These are phyloP conservation scores for Therioaphis trifolii DNA, from an alignment of 2,888 invertebrate genomes.

Conservation along the genomic window DNA sequence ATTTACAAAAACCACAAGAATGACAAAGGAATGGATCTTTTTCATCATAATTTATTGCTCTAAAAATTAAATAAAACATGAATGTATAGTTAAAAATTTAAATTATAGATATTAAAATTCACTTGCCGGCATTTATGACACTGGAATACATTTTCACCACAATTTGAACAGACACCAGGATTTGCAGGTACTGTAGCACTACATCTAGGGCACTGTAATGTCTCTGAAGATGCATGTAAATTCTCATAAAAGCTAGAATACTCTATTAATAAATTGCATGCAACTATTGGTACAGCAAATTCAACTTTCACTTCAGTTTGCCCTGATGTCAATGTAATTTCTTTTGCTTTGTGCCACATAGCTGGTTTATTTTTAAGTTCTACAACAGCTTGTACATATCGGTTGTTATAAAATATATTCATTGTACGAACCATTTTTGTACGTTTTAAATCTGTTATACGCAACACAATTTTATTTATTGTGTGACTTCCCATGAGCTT, in stretches of 20 bases:
- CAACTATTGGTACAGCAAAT: conserved; percentile 95
- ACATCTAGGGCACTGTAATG: conserved; percentile 94
- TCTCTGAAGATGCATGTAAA: conserved; percentile 91
- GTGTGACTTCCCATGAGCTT: conserved; percentile 95
- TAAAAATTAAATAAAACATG: conserved; percentile 67
- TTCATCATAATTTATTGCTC: conserved; percentile 98
- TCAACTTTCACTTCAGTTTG: conserved; percentile 97
- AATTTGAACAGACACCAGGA: conserved; percentile 96
- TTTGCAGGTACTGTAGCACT: conserved; percentile 96
- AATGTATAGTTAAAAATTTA: neutral
- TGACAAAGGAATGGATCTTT: conserved; percentile 99
- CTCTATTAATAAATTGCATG: conserved; percentile 98
- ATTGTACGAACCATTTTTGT: conserved; percentile 97
- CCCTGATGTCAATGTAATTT: conserved; percentile 87
- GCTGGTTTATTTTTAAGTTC: conserved; percentile 96
- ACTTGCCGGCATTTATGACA: conserved; percentile 93
- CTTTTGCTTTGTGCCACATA: conserved; percentile 97
- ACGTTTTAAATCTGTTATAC: conserved; percentile 94
- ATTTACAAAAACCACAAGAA: conserved; percentile 98
- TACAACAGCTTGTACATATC: conserved; percentile 95
- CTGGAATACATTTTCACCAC: conserved; percentile 98
- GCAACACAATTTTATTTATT: conserved; percentile 91
- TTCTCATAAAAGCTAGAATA: conserved; percentile 98
- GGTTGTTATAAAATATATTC: conserved; percentile 96
- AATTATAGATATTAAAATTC: conserved; percentile 14